Evolutionary conservation across 2,888 invertebrate genomes (phyloP).

Genomic region (Piscicola geometra): DNA sequence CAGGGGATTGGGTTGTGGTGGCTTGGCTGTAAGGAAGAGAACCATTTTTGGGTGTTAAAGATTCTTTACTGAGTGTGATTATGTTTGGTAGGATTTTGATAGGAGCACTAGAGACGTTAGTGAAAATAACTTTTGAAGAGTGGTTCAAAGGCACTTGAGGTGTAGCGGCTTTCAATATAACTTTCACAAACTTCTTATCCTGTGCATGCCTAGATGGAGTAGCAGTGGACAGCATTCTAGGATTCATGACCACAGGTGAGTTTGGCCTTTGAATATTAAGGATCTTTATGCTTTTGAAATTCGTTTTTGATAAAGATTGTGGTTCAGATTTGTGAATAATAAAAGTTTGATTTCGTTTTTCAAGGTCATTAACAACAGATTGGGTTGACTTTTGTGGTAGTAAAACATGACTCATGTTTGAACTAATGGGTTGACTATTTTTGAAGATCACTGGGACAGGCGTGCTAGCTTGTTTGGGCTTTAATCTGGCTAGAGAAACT

Average conservation of each 20-base stretch:
- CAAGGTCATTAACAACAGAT: conserved; percentile 3
- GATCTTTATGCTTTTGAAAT: conserved; percentile 10
- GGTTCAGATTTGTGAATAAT: neutral
- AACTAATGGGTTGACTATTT: too few relatives aligned
- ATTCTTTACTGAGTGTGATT: neutral
- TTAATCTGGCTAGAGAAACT: neutral
- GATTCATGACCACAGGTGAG: neutral
- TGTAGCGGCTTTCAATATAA: neutral
- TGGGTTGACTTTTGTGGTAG: too few relatives aligned
- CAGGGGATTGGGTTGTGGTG: too few relatives aligned
- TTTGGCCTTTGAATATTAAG: neutral
- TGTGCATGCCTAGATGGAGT: too few relatives aligned
- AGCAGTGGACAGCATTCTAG: neutral
- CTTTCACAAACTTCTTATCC: conserved; percentile 4
- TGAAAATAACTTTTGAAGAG: neutral
- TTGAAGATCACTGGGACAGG: neutral
- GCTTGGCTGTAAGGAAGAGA: too few relatives aligned
- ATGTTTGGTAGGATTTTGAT: too few relatives aligned
- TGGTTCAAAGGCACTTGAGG: neutral
- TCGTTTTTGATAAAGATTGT: neutral
- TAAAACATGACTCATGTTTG: too few relatives aligned
- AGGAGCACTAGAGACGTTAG: too few relatives aligned
- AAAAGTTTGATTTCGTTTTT: neutral
- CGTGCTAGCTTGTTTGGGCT: neutral
- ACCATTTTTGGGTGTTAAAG: too few relatives aligned